Base-by-base conservation (phyloP, 2,888 invertebrate species). In the Trachelus iudaicus region DNA sequence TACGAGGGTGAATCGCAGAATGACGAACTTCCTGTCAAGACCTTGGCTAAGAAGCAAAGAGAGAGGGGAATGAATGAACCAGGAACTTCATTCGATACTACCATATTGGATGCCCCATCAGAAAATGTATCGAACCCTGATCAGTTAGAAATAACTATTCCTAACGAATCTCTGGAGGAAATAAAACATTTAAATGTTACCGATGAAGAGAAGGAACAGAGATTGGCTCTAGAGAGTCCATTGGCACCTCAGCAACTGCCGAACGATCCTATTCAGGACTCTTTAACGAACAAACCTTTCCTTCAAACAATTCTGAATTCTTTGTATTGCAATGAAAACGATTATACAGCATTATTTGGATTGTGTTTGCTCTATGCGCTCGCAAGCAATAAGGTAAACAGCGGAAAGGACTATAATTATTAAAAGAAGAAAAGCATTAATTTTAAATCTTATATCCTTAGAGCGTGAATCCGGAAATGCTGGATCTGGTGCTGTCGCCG, bases 361-460 rank as follows among this genome's bases (percentile, higher is more conserved):
- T 93, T 99, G 30, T 97, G 98, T 92, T 93, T 99, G 80, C 94
- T 99, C 69, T 98, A 98, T 91, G 98, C 99, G 23, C 94, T 99
- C 92, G 96, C 97, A 80, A 97, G 97, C 90, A 99, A 99, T 92
- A 94, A 95, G 98, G 99, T 98, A 92, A 73, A 76, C 15, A 23
- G 37, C 35, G 6, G n/a, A n/a, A 56, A 34, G 15, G 35, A 69
- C 76, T 34, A 74, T 15, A 37, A 79, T 69, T 73, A 56, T 69
- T 73, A 4, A 11, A 33, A 3, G n/a, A 31, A 77, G 34, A n/a
- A 73, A 69, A 75, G 37, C n/a, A 35, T 73, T 33, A 69, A 40
- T 83, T 84, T 84, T 81, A 77, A 79, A 75, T 69, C 33, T 84
- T 79, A 83, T 83, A 88, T 87, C 88, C 6, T 89, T 15, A 90